Base-by-base conservation (phyloP, 1,140 invertebrate species). In the Melipona quadrifasciata region DNA sequence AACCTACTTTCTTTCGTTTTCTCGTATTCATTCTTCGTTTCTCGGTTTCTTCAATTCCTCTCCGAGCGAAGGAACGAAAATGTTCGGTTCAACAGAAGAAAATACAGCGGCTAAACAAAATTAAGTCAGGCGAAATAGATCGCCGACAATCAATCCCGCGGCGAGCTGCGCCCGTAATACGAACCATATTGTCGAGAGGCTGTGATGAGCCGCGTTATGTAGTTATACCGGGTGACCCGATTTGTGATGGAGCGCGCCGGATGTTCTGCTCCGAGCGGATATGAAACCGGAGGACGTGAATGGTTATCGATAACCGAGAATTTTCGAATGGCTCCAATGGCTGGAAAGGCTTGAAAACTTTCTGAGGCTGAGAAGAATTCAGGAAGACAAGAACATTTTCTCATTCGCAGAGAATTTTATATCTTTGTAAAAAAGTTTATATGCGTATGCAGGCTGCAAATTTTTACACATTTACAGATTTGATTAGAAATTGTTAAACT, bases 201-300 rank as follows among this genome's bases (percentile, higher is more conserved):
- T 61, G 79, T 76, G 72, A 85, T 76, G 84, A 82, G 72, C 51
- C 72, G 21, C 47, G 53, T 82, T 75, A 85, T 47, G 27, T 57
- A 80, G 83, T 81, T 74, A 81, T 85, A 85, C 64, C 71, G 39
- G 31, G 72, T 82, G 79, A 85, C 84, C 57, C 53, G 79, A 71
- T 82, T 85, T 55, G n/a, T n/a, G n/a, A 72, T 73, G 57, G 27
- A 85, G 31, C 70, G 47, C 19, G 24, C 58, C 51, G 71, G 68
- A 84, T 24, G 58, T 65, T 27, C 68, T 19, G 14, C 55, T 11
- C 12, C 31, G n/a, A 73, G 65, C 77, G 65, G 81, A 83, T 83
- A 77, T 77, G 51, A 47, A 83, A 83, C 55, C 39, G 19, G 51
- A n/a, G 21, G 34, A 74, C 24, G 58, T 61, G 58, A 61, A 34